phyloP scores from a whole-genome alignment of 2,797 vertebrate species.

The Sebastes nivosus region DNA sequence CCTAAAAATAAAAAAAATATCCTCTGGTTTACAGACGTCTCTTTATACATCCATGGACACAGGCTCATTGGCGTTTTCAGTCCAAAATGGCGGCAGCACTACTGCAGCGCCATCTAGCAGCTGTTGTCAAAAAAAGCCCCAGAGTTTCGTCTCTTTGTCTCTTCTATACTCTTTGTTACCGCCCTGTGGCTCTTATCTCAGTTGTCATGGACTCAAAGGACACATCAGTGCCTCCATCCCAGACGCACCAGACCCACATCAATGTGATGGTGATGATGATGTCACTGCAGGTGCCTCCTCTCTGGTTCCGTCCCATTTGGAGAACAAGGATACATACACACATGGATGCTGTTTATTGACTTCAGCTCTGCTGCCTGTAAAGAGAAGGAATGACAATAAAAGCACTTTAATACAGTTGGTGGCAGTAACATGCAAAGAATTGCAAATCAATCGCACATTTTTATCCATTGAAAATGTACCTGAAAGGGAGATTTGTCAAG shows the following conservation, averaged over 20 bases:
- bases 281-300: rapidly evolving
- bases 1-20: too few relatives aligned
- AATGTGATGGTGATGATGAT: not conserved
- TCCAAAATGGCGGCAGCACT: too few relatives aligned
- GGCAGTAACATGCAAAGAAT: not conserved
- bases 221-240: not conserved
- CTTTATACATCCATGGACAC: too few relatives aligned
- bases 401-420: not conserved
- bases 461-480: too few relatives aligned
- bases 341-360: not conserved
- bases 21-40: too few relatives aligned
- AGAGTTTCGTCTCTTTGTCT: too few relatives aligned
- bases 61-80: too few relatives aligned
- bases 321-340: not conserved
- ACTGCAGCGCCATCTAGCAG: rapidly evolving
- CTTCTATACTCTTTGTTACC: not conserved
- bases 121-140: too few relatives aligned
- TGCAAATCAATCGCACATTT: too few relatives aligned
- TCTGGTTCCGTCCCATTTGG: not conserved
- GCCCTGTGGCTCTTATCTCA: not conserved
- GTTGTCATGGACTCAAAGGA: not conserved
- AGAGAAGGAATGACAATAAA: not conserved
- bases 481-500: too few relatives aligned
- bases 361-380: not conserved
- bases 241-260: not conserved